A percentile compares a stretch with the other conserved stretches of the same genome.
Conservation (phyloP, 1,140 invertebrate genomes). For the Matsumurasca onukii region DNA sequence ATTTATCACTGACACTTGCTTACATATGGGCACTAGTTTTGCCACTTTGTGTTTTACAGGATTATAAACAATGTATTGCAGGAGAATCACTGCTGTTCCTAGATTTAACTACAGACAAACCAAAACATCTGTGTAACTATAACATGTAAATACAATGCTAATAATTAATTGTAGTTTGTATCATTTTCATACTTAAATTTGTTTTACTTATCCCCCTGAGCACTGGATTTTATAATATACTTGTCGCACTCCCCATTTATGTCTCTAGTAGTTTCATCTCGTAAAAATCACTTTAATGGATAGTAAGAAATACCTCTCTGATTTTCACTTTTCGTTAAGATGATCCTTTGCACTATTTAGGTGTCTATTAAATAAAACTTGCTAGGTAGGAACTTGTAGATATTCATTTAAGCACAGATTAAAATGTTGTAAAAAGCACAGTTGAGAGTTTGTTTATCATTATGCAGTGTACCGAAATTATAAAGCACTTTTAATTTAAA, state of each 20-base stretch:
- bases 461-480: too few species aligned
- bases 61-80: neutral
- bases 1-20: too few species aligned
- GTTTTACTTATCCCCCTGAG: neutral
- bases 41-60: neutral
- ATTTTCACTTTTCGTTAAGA: neutral
- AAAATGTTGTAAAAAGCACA: neutral
- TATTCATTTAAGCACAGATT: slow-evolving; percentile 8
- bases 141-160: neutral
- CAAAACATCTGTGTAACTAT: neutral
- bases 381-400: neutral
- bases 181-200: neutral
- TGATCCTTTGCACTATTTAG: slow-evolving; percentile 1
- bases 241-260: neutral
- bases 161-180: neutral
- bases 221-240: neutral
- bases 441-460: neutral
- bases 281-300: neutral
- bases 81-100: neutral
- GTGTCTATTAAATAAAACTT: slow-evolving; percentile 13
- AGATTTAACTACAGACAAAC: neutral
- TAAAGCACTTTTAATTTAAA: neutral
- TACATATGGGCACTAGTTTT: too few species aligned
- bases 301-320: too few species aligned
- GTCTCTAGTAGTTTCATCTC: neutral